Evolutionary conservation across 2,113 vertebrate genomes (phyloP).

Genomic region (Pogonocichla stellata): DNA sequence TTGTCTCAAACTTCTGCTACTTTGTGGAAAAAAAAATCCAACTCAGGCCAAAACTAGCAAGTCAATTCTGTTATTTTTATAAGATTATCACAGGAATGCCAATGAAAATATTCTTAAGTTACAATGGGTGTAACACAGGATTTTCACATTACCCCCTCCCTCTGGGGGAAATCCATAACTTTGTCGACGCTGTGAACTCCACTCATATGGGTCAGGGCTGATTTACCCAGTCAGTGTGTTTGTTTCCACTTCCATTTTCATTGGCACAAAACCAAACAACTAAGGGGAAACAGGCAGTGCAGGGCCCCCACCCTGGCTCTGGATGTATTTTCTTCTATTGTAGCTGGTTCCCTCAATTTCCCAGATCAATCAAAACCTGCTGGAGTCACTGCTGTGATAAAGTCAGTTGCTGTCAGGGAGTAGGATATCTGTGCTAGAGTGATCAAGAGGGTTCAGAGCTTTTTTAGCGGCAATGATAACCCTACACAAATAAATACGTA

Average conservation of each 20-base stretch:
- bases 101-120: constrained; percentile 77
- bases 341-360: constrained; percentile 60
- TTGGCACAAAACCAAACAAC: constrained; percentile 68
- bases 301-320: constrained; percentile 55
- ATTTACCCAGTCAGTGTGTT: constrained; percentile 62
- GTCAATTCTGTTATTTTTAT: constrained; percentile 67
- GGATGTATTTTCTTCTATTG: constrained; percentile 64
- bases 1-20: constrained; percentile 22
- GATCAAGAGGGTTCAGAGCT: background rate
- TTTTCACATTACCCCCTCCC: constrained; percentile 64
- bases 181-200: constrained; percentile 68
- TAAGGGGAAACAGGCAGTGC: constrained; percentile 67
- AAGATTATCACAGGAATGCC: constrained; percentile 62
- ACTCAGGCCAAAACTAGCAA: constrained; percentile 50
- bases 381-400: constrained; percentile 35
- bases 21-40: constrained; percentile 51
- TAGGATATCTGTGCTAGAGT: background rate
- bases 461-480: background rate
- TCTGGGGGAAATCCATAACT: constrained; percentile 69
- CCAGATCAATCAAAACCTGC: constrained; percentile 48
- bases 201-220: constrained; percentile 57
- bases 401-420: background rate
- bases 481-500: background rate
- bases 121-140: constrained; percentile 70
- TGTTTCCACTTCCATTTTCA: constrained; percentile 74